Conservation (phyloP, 2,888 invertebrate genomes). For the Drosophila anomalata region DNA sequence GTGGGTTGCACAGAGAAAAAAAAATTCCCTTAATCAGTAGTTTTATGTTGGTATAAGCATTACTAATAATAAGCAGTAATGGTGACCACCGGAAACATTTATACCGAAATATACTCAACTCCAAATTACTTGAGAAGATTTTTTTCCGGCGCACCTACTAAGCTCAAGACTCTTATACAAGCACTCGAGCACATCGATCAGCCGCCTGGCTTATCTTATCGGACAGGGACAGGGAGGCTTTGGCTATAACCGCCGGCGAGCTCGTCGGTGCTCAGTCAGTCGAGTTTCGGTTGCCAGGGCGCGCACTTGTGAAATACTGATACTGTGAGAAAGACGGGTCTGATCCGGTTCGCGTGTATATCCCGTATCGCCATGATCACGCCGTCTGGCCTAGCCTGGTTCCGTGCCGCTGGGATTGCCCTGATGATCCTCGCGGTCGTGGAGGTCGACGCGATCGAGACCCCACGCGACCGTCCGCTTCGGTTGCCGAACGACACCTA, state of each 20-base stretch:
- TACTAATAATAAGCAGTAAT: not conserved
- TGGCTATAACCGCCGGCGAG: slow-evolving; percentile 42
- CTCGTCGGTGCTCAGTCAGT: slow-evolving; percentile 55
- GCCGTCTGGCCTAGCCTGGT: slow-evolving; percentile 13
- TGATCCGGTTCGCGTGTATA: slow-evolving; percentile 23
- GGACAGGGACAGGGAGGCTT: slow-evolving; percentile 53
- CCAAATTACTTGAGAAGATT: not conserved
- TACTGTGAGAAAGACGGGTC: not conserved
- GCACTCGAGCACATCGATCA: slow-evolving; percentile 35
- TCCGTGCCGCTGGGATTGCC: not conserved
- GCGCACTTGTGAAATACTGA: slow-evolving; percentile 40
- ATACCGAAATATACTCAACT: not conserved
- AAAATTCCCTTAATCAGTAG: not conserved
- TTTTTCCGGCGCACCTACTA: not conserved
- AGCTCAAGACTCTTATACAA: slow-evolving; percentile 22
- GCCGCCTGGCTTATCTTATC: slow-evolving; percentile 65
- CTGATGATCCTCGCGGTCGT: not conserved
- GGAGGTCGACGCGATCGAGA: not conserved
- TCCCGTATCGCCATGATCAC: slow-evolving; percentile 48
- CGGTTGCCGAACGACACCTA: slow-evolving; percentile 85
- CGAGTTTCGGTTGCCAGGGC: slow-evolving; percentile 59
- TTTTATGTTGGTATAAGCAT: not conserved
- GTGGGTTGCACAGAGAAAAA: slow-evolving; percentile 6
- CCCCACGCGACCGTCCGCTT: slow-evolving; percentile 65
- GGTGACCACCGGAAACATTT: not conserved